Evolutionary conservation across 2,113 vertebrate species (phyloP), one percentile per base, ranked within the genome.

Genomic region (Taxidea taxus): DNA sequence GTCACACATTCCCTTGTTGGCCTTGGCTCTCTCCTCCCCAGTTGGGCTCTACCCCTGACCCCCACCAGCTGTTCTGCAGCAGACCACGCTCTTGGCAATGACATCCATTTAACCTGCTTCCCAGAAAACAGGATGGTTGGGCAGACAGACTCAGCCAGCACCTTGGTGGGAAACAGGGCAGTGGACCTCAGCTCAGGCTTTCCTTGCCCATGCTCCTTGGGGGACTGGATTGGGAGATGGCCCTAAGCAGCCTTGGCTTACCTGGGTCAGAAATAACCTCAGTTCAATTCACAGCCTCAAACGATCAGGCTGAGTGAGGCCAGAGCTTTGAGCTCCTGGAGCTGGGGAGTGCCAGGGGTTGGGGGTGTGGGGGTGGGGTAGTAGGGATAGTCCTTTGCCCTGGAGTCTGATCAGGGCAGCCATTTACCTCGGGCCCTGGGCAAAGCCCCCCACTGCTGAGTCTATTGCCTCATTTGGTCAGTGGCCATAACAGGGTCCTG

Each of bases 1-100:
- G 70, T 83, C 74, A 44, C 16, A 29, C 80, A 84, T 96, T 90
- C 97, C 96, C 90, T 93, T 0, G 95, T 98, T 95, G 97, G 97
- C 95, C 90, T 94, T 49, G 20, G 37, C 62, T 42, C 7, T 10
- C 44, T 74, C 29, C 54, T 56, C 31, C 78, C 94, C 72, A 3
- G 72, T 29, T 80, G 86, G 94, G 84, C 91, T 58, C 68, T 39
- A 3, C 0, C 85, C 47, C 21, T 25, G 15, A 49, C 70, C 85
- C 62, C 85, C 29, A 51, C 91, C 81, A 51, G 58, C 64, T 39
- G 16, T 42, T 85, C 2, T 78, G 74, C 70, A 47, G 93, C 34
- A 18, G 39, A 58, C 58, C 9, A 44, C 11, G 58, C 34, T 31
- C 56, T 82, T 64, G 87, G 84, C 87, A 62, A 13, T 0, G 12